Base-by-base conservation (phyloP, 1,140 invertebrate genomes). In the Drosophila rufa region DNA sequence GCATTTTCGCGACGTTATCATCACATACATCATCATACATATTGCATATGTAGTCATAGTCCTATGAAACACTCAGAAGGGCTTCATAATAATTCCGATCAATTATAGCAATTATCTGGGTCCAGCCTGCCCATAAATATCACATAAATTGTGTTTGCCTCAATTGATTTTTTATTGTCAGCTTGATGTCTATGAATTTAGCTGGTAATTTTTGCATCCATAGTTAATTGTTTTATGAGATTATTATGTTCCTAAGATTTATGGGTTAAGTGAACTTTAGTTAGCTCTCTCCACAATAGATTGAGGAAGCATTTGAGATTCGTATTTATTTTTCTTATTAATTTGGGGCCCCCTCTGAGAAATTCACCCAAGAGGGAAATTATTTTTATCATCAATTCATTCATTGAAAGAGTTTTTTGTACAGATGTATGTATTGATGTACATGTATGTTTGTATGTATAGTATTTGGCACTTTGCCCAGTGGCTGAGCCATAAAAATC, bases 391-490 rank as follows among this genome's bases (percentile, higher is more conserved):
- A 38, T 27, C 46, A 3, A 36, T 36, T 36, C 33, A 15, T 27
- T 51, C 59, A 51, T 40, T 62, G 47, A 59, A 33, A 42, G 15
- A 51, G 11, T 30, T 62, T 36, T n/a, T 30, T 15, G 1, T 33
- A 33, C 6, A 30, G 4, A 30, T 9, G 9, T 33, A 33, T 30
- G 30, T 30, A 7, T 6, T 1, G 30, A 30, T 30, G 30, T 30
- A 30, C 30, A 33, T 33, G 2, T 30, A 30, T 30, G 30, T 4
- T 1, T 33, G 30, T 33, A 33, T 30, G 30, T 8, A 6, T 7
- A 17, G 15, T 38, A 57, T 66, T 65, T 59, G 80, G 81, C 80
- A 43, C 2, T 42, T 38, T 56, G 80, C 81, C 81, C 79, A 83
- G 42, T 79, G 69, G 75, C 75, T 64, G 69, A 53, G 46, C 67